phyloP scores from a whole-genome alignment of 2,888 invertebrate genomes.

The Cataglyphis rosenhaueri region DNA sequence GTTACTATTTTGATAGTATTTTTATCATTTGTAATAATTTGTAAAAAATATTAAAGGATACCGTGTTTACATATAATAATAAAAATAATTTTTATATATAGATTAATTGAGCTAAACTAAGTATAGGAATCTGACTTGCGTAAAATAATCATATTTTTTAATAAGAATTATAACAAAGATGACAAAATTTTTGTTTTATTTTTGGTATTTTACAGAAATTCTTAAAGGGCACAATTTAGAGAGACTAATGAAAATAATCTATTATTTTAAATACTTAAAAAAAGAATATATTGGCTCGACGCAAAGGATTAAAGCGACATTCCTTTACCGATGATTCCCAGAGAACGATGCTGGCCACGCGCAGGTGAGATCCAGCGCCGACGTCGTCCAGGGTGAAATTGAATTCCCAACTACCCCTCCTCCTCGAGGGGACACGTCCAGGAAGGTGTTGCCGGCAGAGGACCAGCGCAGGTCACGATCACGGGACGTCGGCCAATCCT shows the following conservation, averaged over 20 bases:
- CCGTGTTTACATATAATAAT: too few relatives aligned
- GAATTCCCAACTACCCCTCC: slow-evolving; percentile 75
- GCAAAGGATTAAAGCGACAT: not conserved
- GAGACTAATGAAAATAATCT: not conserved
- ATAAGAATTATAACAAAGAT: not conserved
- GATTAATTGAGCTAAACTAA: too few relatives aligned
- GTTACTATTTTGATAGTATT: not conserved
- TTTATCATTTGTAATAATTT: not conserved
- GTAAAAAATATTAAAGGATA: not conserved
- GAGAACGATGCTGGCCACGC: slow-evolving; percentile 10
- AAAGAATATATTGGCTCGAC: not conserved
- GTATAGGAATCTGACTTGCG: too few relatives aligned
- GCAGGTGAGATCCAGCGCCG: slow-evolving; percentile 63
- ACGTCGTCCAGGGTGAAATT: slow-evolving; percentile 68
- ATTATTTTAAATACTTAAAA: not conserved
- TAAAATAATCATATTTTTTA: too few relatives aligned
- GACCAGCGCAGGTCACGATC: slow-evolving; percentile 78
- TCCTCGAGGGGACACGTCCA: slow-evolving; percentile 45
- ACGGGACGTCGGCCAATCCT: slow-evolving; percentile 82
- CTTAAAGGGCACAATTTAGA: not conserved
- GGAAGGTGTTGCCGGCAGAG: slow-evolving; percentile 71
- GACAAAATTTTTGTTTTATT: not conserved
- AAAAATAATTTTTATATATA: too few relatives aligned
- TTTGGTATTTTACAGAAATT: not conserved
- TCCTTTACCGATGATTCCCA: slow-evolving; percentile 13